Conservation (phyloP, 2,888 invertebrate genomes). For the Nomada fabriciana region DNA sequence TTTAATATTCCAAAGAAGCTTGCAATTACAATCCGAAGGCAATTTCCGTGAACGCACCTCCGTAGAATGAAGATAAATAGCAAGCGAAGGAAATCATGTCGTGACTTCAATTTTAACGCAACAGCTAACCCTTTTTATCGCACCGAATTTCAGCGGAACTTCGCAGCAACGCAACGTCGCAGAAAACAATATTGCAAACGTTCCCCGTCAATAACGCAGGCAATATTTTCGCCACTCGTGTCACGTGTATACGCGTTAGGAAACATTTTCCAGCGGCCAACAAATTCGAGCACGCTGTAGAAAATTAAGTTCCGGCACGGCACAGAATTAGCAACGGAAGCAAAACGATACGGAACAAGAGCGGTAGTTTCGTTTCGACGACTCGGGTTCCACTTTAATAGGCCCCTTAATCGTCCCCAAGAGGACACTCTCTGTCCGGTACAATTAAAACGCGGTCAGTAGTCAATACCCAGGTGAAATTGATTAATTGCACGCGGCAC, state of each 20-base stretch:
- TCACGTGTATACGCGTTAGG: no score
- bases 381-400: background rate
- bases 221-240: no score
- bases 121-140: no score
- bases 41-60: background rate
- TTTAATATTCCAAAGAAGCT: background rate
- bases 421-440: background rate
- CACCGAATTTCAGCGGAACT: no score
- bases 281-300: no score
- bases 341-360: background rate
- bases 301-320: no score
- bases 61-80: background rate
- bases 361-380: background rate
- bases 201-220: no score
- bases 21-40: background rate
- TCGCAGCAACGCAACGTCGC: no score
- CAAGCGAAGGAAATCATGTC: background rate
- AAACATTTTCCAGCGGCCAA: no score
- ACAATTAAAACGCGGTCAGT: constrained; percentile 28
- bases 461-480: background rate
- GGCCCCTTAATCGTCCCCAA: background rate
- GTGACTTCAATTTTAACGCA: background rate
- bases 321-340: no score
- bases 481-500: constrained; percentile 42
- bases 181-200: no score